A percentile compares a stretch with the other conserved stretches of the same genome.
Evolutionary conservation across 2,797 vertebrate genomes (phyloP).

Genomic region (Sebastes flavidus): DNA sequence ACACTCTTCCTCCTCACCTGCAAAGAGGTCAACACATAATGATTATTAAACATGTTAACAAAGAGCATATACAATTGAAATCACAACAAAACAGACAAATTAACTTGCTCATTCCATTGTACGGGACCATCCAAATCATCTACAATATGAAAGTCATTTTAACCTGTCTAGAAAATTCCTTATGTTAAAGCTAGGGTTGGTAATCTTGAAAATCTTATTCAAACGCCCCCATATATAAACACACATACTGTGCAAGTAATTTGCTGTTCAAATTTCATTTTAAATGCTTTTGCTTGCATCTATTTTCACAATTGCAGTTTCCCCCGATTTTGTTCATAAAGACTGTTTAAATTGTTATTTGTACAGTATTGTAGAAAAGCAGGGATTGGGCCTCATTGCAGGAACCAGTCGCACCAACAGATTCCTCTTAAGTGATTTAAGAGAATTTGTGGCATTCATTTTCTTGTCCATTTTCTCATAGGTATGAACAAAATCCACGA

Average conservation of each 20-base stretch:
- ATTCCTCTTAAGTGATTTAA: background rate
- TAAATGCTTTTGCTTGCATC: background rate
- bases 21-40: background rate
- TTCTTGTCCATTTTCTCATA: too few relatives aligned
- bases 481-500: too few relatives aligned
- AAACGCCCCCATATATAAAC: too few relatives aligned
- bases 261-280: too few relatives aligned
- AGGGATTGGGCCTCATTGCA: background rate
- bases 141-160: background rate
- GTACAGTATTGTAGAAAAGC: background rate
- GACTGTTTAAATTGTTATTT: background rate
- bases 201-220: too few relatives aligned
- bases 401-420: too few relatives aligned
- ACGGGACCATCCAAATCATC: background rate
- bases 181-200: too few relatives aligned
- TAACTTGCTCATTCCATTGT: fast-evolving
- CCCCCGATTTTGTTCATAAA: background rate
- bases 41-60: background rate
- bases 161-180: too few relatives aligned
- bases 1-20: conserved; percentile 87
- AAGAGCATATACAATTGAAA: background rate
- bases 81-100: background rate
- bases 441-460: background rate
- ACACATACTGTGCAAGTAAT: too few relatives aligned
- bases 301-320: background rate